A percentile compares a stretch with the other conserved stretches of the same genome.
phyloP scores from a whole-genome alignment of 2,888 invertebrate species.

The Temnothorax unifasciatus region DNA sequence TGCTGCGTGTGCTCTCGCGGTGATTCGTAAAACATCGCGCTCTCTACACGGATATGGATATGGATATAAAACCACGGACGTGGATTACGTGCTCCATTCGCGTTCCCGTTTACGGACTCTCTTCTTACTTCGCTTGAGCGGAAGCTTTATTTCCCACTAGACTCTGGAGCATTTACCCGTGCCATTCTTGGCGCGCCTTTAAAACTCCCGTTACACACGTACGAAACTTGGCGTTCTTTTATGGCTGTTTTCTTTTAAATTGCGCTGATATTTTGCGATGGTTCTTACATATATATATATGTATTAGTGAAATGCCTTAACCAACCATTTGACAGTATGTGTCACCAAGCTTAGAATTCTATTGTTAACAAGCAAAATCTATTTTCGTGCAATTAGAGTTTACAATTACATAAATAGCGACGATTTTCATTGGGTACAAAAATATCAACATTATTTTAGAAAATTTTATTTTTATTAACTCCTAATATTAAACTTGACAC shows the following conservation, averaged over 20 bases:
- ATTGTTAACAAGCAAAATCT: not conserved
- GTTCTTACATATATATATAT: conserved; percentile 4
- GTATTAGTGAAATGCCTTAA: not conserved
- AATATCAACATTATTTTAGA: not conserved
- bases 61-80: conserved; percentile 48
- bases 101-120: conserved; percentile 58
- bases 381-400: not conserved
- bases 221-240: conserved; percentile 51
- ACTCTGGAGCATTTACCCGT: conserved; percentile 60
- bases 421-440: not conserved
- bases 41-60: conserved; percentile 43
- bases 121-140: conserved; percentile 43
- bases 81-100: conserved; percentile 42
- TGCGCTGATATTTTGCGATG: conserved; percentile 46
- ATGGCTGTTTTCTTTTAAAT: conserved; percentile 52
- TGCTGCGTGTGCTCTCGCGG: conserved; percentile 35
- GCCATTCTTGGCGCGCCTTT: conserved; percentile 52
- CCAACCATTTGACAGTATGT: not conserved
- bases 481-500: not conserved
- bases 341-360: conserved; percentile 5
- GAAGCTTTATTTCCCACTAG: conserved; percentile 64
- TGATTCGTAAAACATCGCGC: conserved; percentile 67
- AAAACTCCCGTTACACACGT: conserved; percentile 57
- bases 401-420: not conserved
- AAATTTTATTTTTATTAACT: not conserved